Conservation (phyloP, 2,113 vertebrate species). For the Saguinus midas region DNA sequence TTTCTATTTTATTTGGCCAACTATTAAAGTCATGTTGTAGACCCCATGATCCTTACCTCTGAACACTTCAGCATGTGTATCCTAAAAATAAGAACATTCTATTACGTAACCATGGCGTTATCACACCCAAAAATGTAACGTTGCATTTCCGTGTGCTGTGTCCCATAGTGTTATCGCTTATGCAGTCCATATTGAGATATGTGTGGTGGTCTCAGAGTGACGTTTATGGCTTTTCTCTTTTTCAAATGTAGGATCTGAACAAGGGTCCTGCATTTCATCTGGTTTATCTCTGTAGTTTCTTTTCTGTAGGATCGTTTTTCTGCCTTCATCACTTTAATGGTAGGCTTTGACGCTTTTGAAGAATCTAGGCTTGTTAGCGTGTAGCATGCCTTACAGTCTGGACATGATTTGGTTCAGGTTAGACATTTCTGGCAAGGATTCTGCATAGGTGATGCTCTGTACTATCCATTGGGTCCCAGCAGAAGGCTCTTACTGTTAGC, state of each 20-base stretch:
- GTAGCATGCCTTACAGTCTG: background rate
- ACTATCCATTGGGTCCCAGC: too few species aligned
- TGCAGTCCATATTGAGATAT: background rate
- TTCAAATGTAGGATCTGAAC: background rate
- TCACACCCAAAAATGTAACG: rapidly evolving
- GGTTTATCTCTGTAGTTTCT: background rate
- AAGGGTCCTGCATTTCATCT: rapidly evolving
- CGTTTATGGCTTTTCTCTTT: background rate
- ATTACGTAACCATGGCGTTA: rapidly evolving
- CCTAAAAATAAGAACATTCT: background rate
- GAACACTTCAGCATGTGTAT: rapidly evolving
- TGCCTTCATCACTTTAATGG: background rate
- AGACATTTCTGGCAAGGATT: background rate
- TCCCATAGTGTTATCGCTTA: rapidly evolving
- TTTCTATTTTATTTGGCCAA: background rate
- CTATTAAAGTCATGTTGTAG: background rate
- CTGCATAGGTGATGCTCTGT: background rate
- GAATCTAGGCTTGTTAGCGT: background rate
- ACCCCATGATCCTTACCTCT: background rate
- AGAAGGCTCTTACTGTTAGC: background rate
- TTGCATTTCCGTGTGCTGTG: too few species aligned
- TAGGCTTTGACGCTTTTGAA: background rate
- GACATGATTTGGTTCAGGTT: background rate
- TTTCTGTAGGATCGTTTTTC: background rate
- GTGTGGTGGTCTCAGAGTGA: background rate